phyloP scores from a whole-genome alignment of 2,888 invertebrate genomes.

The Tuberolachnus salignus region DNA sequence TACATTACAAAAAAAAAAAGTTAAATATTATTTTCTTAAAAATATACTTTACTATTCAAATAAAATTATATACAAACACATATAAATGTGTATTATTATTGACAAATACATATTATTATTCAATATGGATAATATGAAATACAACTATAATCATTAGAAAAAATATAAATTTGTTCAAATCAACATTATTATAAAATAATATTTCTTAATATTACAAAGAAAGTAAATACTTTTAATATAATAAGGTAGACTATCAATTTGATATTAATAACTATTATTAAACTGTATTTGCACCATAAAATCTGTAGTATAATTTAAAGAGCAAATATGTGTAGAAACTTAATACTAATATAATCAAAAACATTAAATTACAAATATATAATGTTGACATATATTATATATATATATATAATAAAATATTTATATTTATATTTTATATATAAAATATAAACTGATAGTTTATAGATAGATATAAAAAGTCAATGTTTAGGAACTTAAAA shows the following conservation, averaged over 20 bases:
- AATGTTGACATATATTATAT: slow-evolving; percentile 4
- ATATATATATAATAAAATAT: slow-evolving; percentile 12
- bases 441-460: slow-evolving; percentile 25
- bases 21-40: slow-evolving; percentile 20
- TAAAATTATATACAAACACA: background rate
- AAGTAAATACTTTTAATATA: background rate
- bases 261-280: background rate
- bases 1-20: background rate
- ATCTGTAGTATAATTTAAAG: background rate
- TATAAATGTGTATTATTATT: background rate
- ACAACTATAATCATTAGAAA: slow-evolving; percentile 19
- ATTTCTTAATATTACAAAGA: background rate
- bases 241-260: background rate
- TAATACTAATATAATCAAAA: background rate
- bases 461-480: slow-evolving; percentile 35
- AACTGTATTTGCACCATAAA: background rate
- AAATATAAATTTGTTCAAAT: slow-evolving; percentile 43
- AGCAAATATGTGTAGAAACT: background rate
- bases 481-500: slow-evolving; percentile 53
- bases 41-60: background rate
- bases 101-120: background rate
- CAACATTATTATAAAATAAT: background rate
- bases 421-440: too few species aligned
- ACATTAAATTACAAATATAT: background rate
- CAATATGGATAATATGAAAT: background rate